Evolutionary conservation across 2,797 vertebrate species (phyloP).

Genomic region (Vespertilio murinus): DNA sequence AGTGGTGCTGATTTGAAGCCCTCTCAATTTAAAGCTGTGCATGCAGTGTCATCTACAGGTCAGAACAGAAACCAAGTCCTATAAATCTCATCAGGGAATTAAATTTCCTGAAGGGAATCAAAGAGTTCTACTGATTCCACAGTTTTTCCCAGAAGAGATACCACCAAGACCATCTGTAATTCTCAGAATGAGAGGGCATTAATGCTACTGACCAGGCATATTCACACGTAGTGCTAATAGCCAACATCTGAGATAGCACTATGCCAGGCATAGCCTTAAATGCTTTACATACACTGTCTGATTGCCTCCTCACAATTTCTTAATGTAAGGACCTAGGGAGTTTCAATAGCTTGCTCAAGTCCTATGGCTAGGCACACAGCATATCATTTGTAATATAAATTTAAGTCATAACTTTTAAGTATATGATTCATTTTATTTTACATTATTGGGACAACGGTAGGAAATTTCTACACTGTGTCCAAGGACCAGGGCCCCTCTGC

Average conservation of each 20-base stretch:
- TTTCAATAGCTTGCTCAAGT: neutral
- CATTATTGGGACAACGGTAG: constrained; percentile 51
- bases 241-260: neutral
- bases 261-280: neutral
- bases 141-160: neutral
- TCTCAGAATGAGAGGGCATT: neutral
- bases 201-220: neutral
- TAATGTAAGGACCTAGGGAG: neutral
- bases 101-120: neutral
- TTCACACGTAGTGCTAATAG: neutral
- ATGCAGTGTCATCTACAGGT: neutral
- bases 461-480: neutral
- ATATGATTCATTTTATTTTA: constrained; percentile 55
- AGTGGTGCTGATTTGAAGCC: neutral
- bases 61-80: neutral
- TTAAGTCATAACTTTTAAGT: neutral
- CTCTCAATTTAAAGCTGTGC: neutral
- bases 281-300: neutral
- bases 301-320: neutral
- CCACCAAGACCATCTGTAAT: neutral
- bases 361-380: neutral
- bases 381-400: constrained; percentile 6
- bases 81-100: neutral
- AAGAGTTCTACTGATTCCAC: neutral
- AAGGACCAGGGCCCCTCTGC: neutral